Percentiles rank a stretch among this genome's conserved stretches.
These are phyloP conservation scores for Ladona fulva DNA, from an alignment of 1,140 invertebrate species.

Conservation along the genomic window DNA sequence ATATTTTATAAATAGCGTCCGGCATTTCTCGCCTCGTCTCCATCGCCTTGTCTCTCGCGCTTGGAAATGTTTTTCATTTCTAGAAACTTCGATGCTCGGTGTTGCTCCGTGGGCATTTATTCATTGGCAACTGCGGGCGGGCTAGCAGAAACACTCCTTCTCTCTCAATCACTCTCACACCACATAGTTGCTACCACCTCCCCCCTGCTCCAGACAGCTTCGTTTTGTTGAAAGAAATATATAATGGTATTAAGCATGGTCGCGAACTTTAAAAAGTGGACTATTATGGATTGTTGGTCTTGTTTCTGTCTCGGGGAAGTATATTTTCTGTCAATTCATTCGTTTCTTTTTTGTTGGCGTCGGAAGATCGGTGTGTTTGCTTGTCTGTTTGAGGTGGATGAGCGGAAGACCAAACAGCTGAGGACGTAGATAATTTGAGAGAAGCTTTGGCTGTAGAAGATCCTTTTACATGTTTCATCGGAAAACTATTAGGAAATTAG, in stretches of 20 bases:
- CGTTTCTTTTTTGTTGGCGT: too few species aligned
- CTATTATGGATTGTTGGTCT: not conserved
- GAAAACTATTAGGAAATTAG: too few species aligned
- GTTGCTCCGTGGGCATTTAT: not conserved
- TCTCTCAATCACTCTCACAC: not conserved
- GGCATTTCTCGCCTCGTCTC: too few species aligned
- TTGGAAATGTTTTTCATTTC: not conserved
- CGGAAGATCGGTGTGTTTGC: too few species aligned
- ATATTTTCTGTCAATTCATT: not conserved
- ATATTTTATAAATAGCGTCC: not conserved
- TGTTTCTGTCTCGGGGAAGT: not conserved
- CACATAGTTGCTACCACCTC: not conserved
- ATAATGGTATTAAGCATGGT: not conserved
- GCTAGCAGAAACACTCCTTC: not conserved
- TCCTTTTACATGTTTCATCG: too few species aligned
- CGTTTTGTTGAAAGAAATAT: not conserved
- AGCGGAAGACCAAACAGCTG: too few species aligned
- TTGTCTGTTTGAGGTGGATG: too few species aligned
- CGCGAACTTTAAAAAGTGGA: not conserved
- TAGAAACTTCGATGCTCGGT: not conserved
- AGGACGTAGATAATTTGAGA: too few species aligned
- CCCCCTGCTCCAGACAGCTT: not conserved
- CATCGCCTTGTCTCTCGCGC: not conserved
- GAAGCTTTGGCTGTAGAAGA: too few species aligned
- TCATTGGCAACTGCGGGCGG: slow-evolving; percentile 6